Percentiles rank a stretch among this genome's conserved stretches.
Evolutionary conservation across 2,888 invertebrate species (phyloP).

Genomic region (Tipula unca): DNA sequence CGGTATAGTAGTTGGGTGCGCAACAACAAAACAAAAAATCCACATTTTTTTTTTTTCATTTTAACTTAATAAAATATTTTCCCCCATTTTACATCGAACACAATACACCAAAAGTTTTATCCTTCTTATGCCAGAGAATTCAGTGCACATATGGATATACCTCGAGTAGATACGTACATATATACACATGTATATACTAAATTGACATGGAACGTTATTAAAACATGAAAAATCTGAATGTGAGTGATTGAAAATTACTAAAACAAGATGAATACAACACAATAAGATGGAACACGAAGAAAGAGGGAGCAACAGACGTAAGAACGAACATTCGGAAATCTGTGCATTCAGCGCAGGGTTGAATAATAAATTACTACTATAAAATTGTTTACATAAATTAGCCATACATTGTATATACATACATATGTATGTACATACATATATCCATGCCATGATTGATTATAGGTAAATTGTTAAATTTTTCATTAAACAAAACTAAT

Average conservation of each 20-base stretch:
- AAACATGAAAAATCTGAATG: neutral
- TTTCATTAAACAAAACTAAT: neutral
- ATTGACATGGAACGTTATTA: neutral
- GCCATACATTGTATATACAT: neutral
- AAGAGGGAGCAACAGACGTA: neutral
- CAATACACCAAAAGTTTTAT: neutral
- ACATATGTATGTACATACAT: neutral
- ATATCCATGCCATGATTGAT: neutral
- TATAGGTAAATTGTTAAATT: neutral
- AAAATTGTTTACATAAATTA: neutral
- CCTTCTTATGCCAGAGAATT: neutral
- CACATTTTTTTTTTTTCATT: neutral
- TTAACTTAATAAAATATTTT: slow-evolving; percentile 14
- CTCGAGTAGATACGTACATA: neutral
- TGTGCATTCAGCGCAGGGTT: neutral
- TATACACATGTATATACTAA: neutral
- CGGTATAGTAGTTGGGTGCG: slow-evolving; percentile 14
- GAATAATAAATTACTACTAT: too few species aligned
- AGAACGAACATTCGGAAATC: neutral
- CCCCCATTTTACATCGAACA: neutral
- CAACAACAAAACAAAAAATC: neutral
- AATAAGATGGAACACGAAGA: neutral
- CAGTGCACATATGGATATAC: neutral
- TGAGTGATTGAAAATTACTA: neutral
- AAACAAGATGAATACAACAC: neutral